A percentile compares a stretch with the other conserved stretches of the same genome.
phyloP scores from a whole-genome alignment of 2,888 invertebrate species.

The Drosophila suboccidentalis region DNA sequence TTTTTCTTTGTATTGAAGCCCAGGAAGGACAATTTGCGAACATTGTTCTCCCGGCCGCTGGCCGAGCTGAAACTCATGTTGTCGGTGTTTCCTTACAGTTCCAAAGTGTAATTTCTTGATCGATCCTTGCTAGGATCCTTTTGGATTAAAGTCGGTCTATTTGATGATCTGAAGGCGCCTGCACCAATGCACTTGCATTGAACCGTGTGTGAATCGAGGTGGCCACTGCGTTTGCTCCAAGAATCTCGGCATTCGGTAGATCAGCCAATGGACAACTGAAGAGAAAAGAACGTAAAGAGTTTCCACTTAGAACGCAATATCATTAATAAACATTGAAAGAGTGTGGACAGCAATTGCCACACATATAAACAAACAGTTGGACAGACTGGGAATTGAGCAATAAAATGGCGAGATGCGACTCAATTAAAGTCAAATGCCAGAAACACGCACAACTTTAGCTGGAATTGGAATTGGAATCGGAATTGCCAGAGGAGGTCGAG shows the following conservation, averaged over 20 bases:
- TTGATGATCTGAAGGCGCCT: constrained; percentile 66
- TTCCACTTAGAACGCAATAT: constrained; percentile 57
- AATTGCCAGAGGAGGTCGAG: constrained; percentile 14
- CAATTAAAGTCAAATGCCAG: constrained; percentile 78
- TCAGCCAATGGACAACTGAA: constrained; percentile 7
- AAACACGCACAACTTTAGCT: constrained; percentile 44
- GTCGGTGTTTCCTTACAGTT: constrained; percentile 16
- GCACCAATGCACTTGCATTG: constrained; percentile 61
- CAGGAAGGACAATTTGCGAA: constrained; percentile 91
- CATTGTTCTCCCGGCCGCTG: constrained; percentile 86
- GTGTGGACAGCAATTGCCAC: constrained; percentile 52
- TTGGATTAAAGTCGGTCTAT: constrained; percentile 31
- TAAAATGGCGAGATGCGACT: constrained; percentile 69
- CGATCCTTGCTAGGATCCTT: constrained; percentile 4
- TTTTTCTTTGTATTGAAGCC: constrained; percentile 88
- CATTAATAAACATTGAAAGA: constrained; percentile 63
- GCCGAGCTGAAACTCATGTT: constrained; percentile 84
- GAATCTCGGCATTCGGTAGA: constrained; percentile 82
- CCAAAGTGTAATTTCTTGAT: background rate
- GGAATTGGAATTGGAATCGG: background rate
- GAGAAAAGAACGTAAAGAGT: background rate
- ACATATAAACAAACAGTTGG: constrained; percentile 32
- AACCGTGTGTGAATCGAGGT: constrained; percentile 44
- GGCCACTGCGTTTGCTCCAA: constrained; percentile 73
- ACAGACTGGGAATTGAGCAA: constrained; percentile 52